Percentiles rank a stretch among this genome's conserved stretches.
phyloP scores from a whole-genome alignment of 2,797 vertebrate genomes.

The Phrynocephalus forsythii region DNA sequence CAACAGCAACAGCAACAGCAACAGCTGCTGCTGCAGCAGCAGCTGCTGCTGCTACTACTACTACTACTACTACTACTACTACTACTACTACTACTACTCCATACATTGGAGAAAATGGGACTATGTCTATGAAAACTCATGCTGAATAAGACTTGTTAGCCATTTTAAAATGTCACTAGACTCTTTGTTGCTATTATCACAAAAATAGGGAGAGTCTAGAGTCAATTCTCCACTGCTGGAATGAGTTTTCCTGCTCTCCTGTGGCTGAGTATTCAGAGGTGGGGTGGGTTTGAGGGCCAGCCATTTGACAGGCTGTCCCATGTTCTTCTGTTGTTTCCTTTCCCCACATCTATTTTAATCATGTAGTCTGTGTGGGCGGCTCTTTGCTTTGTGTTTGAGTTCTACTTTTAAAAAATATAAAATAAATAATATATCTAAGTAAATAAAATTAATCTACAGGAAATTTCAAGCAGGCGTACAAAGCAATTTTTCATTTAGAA shows the following conservation, averaged over 20 bases:
- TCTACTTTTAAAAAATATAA: neutral
- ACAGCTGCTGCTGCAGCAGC: no score
- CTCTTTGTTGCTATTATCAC: no score
- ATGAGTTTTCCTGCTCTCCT: no score
- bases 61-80: no score
- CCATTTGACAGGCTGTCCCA: neutral
- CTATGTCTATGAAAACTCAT: no score
- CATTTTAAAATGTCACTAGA: no score
- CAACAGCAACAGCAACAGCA: no score
- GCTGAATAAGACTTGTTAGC: no score
- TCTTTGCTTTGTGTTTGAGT: neutral
- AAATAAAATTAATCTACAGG: neutral
- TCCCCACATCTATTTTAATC: neutral
- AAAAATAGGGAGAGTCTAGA: neutral
- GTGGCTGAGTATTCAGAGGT: neutral
- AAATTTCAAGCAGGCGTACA: constrained; percentile 28
- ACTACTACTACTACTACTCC: no score
- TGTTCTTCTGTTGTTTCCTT: neutral
- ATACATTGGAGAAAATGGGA: no score
- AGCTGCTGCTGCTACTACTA: no score
- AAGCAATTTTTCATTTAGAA: constrained; percentile 10
- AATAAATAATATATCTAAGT: neutral
- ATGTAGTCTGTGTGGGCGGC: neutral
- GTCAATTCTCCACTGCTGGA: neutral
- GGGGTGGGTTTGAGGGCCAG: no score